Conservation (phyloP, 2,888 invertebrate species). For the Coleophora flavipennella region DNA sequence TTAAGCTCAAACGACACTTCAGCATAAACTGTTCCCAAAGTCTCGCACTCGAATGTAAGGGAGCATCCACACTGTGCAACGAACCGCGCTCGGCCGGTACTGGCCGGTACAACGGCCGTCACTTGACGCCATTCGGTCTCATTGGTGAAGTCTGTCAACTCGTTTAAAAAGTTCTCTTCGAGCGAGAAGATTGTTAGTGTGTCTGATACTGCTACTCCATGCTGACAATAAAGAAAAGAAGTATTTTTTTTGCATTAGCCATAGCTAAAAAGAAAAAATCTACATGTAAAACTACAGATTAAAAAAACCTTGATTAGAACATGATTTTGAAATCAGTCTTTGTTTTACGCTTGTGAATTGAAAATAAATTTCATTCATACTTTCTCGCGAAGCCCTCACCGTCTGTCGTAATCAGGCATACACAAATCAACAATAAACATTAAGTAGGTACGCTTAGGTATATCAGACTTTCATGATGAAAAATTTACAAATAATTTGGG, state of each 20-base stretch:
- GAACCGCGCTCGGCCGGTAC: slow-evolving; percentile 35
- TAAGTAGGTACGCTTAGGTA: too few relatives aligned
- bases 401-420: too few relatives aligned
- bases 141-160: slow-evolving; percentile 40
- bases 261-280: too few relatives aligned
- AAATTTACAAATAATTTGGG: too few relatives aligned
- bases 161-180: slow-evolving; percentile 44
- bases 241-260: too few relatives aligned
- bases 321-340: neutral
- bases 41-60: slow-evolving; percentile 27
- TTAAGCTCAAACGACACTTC: slow-evolving; percentile 33
- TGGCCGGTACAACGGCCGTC: slow-evolving; percentile 22
- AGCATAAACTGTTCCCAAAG: slow-evolving; percentile 30
- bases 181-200: slow-evolving; percentile 35
- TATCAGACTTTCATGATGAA: too few relatives aligned
- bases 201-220: slow-evolving; percentile 32
- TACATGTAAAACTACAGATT: too few relatives aligned
- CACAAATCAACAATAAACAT: too few relatives aligned
- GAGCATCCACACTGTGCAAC: slow-evolving; percentile 35
- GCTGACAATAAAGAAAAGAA: too few relatives aligned
- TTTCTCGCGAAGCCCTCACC: too few relatives aligned
- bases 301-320: slow-evolving; percentile 6
- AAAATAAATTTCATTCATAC: too few relatives aligned
- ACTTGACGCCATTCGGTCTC: slow-evolving; percentile 36
- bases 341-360: too few relatives aligned